Conservation (phyloP, 2,888 invertebrate species). For the Prosopocoilus inquinatus region DNA sequence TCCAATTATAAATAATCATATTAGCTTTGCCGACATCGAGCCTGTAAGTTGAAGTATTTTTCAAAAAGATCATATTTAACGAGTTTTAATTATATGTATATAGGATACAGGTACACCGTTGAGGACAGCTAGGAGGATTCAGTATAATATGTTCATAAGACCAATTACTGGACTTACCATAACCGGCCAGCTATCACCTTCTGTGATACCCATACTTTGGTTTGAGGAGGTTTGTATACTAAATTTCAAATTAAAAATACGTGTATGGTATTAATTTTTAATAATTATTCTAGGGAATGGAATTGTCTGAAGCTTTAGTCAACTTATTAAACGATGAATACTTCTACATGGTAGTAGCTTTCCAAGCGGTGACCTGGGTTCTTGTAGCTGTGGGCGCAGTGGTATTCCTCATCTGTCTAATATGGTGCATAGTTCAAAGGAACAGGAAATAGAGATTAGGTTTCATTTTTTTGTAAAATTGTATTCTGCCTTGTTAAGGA, state of each 20-base stretch:
- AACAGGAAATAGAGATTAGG: neutral
- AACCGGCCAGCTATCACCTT: conserved; percentile 52
- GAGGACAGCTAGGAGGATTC: conserved; percentile 60
- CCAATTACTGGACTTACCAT: conserved; percentile 50
- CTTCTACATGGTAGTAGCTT: conserved; percentile 6
- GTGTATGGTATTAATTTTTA: neutral
- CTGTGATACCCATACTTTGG: conserved; percentile 63
- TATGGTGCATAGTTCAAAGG: conserved; percentile 3
- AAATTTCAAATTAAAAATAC: neutral
- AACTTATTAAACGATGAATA: conserved; percentile 1
- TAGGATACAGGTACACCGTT: conserved; percentile 63
- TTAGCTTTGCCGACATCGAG: neutral
- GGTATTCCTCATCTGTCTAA: conserved; percentile 1
- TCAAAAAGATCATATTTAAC: neutral
- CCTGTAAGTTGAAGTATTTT: neutral
- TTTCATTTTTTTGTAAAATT: no score
- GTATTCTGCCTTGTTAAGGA: no score
- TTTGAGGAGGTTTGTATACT: conserved; percentile 47
- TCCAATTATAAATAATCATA: neutral
- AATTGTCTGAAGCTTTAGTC: conserved; percentile 1
- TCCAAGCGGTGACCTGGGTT: conserved; percentile 11
- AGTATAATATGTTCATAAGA: conserved; percentile 64
- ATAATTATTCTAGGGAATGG: conserved; percentile 4
- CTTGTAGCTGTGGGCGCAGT: conserved; percentile 11
- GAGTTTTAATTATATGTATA: conserved; percentile 21